Evolutionary conservation across 2,797 vertebrate genomes (phyloP), one percentile per base, ranked within the genome.

Genomic region (Alosa sapidissima): DNA sequence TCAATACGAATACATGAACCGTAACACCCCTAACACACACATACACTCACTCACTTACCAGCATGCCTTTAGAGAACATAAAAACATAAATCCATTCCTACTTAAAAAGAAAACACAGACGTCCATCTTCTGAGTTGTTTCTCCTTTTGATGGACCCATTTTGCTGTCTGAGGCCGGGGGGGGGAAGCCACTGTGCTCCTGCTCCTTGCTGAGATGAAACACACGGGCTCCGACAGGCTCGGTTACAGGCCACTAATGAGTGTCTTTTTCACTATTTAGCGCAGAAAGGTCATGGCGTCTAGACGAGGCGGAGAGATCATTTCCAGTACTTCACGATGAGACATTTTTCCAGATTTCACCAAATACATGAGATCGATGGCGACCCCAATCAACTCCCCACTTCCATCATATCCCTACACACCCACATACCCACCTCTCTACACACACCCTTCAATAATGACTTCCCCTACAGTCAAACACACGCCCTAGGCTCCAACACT

Each of bases 191-290:
- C 68, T 1, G 5, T 8, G 72, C 41, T 47, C 36, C 41, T 21
- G 41, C 41, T 47, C 19, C 72, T 78, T 7, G 41, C 72, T 78
- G 41, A 19, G 72, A 78, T 78, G 41, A 47, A 78, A 78, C 36
- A 47, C 36, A 47, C 21, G 7, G 58, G n/a, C 58, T 62, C n/a
- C 58, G 6, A 21, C 16, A 55, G 75, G 11, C 45, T 10, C 75
- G 81, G 45, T 83, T 68, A 82, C 84, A 83, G 16, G 41, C 81
- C 54, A 60, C 16, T 85, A 86, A 84, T 68, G 83, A 84, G 84
- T 86, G 78, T 51, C 81, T 86, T 81, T 47, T 62, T 16, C 84
- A 86, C 58, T 75, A 75, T 62, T 81, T 85, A 84, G 81, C 24
- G 7, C 81, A 83, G 58, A 72, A 36, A 85, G 48, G 78, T 86